Evolutionary conservation across 2,113 vertebrate genomes (phyloP).

Genomic region (Arothron firmamentum): DNA sequence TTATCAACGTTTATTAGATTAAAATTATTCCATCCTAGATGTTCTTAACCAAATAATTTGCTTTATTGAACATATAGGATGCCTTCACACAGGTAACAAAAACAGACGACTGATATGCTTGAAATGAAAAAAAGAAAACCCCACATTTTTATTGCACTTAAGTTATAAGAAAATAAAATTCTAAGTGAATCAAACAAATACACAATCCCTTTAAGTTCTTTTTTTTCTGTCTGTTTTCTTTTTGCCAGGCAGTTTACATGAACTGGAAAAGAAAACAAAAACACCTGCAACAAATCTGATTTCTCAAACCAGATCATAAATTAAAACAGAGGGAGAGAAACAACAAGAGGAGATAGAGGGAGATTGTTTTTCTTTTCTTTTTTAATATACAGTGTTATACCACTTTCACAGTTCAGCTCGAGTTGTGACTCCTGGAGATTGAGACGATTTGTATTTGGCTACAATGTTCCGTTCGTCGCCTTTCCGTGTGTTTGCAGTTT

Average conservation of each 20-base stretch:
- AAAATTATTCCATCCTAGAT: slow-evolving; percentile 37
- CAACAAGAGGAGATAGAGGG: slow-evolving; percentile 80
- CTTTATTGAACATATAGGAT: slow-evolving; percentile 74
- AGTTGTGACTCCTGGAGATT: slow-evolving; percentile 97
- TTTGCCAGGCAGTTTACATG: slow-evolving; percentile 93
- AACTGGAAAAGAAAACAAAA: slow-evolving; percentile 89
- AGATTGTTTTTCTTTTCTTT: slow-evolving; percentile 75
- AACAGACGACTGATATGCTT: slow-evolving; percentile 83
- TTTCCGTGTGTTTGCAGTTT: slow-evolving; percentile 58
- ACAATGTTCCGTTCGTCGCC: slow-evolving; percentile 72
- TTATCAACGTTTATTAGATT: not conserved
- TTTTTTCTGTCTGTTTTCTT: slow-evolving; percentile 91
- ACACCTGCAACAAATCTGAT: slow-evolving; percentile 95
- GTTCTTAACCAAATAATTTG: slow-evolving; percentile 65
- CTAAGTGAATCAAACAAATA: slow-evolving; percentile 99
- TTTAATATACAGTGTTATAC: slow-evolving; percentile 99
- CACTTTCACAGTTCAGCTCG: slow-evolving; percentile 99
- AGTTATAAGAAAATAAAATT: slow-evolving; percentile 99
- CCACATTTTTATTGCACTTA: slow-evolving; percentile 99
- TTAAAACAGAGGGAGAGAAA: slow-evolving; percentile 76
- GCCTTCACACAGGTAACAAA: slow-evolving; percentile 75
- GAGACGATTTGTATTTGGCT: slow-evolving; percentile 87
- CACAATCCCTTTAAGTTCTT: slow-evolving; percentile 99
- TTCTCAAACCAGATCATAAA: slow-evolving; percentile 99
- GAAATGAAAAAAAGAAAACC: slow-evolving; percentile 96